These are phyloP conservation scores for Pterocles orientalis DNA, from an alignment of 2,113 vertebrate genomes.

Conservation along the genomic window DNA sequence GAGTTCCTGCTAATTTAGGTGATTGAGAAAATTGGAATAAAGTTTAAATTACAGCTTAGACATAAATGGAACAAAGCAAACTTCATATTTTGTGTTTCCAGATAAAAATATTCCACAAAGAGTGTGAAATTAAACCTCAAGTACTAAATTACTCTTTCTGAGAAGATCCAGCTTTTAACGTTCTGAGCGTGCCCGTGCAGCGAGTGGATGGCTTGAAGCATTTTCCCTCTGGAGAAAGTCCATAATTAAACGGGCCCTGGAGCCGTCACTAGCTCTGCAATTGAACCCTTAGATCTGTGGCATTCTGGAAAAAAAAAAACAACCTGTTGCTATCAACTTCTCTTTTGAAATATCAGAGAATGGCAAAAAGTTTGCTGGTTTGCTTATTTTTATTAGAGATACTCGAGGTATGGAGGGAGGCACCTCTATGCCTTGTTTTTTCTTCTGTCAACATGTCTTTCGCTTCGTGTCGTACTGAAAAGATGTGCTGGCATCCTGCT, in stretches of 20 bases:
- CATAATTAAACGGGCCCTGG: not conserved
- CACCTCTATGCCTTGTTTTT: not conserved
- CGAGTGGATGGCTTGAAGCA: not conserved
- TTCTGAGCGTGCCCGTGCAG: fast-evolving
- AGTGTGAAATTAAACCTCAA: not conserved
- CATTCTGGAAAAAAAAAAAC: not conserved
- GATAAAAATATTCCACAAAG: not conserved
- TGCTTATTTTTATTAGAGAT: not conserved
- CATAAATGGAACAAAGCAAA: not conserved
- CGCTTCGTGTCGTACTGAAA: not conserved
- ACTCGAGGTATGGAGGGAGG: not conserved
- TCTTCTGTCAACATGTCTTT: not conserved
- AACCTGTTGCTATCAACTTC: not conserved
- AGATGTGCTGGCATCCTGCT: not conserved
- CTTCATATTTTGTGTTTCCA: not conserved
- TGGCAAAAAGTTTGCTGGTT: not conserved
- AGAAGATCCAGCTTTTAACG: not conserved
- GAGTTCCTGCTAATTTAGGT: not conserved
- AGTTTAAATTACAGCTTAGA: not conserved
- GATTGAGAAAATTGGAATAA: not conserved
- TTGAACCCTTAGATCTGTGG: not conserved
- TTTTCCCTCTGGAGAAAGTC: not conserved
- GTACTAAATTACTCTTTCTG: not conserved
- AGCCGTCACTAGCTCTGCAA: not conserved
- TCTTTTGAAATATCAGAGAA: not conserved